Percentiles rank a stretch among this genome's conserved stretches.
These are phyloP conservation scores for Myotis lucifugus DNA, from an alignment of 2,113 vertebrate species.

Conservation along the genomic window DNA sequence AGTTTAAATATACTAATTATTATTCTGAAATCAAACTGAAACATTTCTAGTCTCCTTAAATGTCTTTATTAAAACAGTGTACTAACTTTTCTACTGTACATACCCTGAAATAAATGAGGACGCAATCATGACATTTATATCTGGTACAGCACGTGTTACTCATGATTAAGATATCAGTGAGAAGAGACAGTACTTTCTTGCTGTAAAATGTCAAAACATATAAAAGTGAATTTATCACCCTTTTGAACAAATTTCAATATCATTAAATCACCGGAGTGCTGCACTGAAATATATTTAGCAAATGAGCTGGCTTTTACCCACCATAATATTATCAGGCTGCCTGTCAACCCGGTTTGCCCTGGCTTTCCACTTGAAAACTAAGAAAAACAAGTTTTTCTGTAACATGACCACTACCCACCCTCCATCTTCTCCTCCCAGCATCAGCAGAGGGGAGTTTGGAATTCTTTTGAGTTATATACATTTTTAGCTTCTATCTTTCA, in stretches of 20 bases:
- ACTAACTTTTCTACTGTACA: background rate
- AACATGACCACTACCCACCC: background rate
- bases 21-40: background rate
- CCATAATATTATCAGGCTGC: background rate
- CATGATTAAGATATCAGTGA: background rate
- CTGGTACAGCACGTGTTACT: background rate
- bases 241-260: background rate
- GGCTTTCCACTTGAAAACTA: background rate
- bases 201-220: background rate
- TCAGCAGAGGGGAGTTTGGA: background rate
- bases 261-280: background rate
- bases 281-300: background rate
- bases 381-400: background rate
- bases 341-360: background rate
- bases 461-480: constrained; percentile 4
- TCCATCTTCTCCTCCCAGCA: background rate
- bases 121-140: background rate
- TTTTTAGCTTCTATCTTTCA: constrained; percentile 40
- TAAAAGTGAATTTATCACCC: background rate
- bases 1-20: background rate
- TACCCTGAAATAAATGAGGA: background rate
- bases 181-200: background rate
- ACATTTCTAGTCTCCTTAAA: background rate
- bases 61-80: background rate
- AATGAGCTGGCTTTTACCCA: background rate